Base-by-base conservation (phyloP, 2,113 vertebrate genomes). In the Gadus chalcogrammus region DNA sequence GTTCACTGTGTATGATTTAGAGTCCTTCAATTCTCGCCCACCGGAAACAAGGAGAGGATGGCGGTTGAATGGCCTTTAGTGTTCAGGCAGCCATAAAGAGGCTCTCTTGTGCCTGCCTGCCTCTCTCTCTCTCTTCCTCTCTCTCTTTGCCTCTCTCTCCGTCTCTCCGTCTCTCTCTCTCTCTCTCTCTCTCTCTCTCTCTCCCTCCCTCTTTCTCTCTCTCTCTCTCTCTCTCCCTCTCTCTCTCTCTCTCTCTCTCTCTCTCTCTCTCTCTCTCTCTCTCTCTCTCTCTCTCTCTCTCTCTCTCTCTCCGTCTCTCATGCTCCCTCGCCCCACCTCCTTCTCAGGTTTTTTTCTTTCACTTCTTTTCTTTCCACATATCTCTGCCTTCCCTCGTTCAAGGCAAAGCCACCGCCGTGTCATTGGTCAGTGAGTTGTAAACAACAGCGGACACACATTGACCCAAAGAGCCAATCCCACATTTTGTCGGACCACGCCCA, bases 21-120 rank as follows among this genome's bases (percentile, higher is more conserved):
- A 72, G 72, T 76, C 76, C 84, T 78, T 79, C 72, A 80, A 79
- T 75, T 77, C 67, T 72, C 71, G 55, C 72, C 64, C 65, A 67
- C 77, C 71, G 69, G 81, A 88, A 87, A 82, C 81, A 64, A 64
- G 83, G 73, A 85, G 81, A 77, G 71, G 83, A 55, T 66, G 59
- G 80, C 75, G 80, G 63, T 74, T 91, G 90, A 91, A 92, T 84
- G 78, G 87, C 67, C 73, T 78, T 81, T 88, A 88, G 86, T 91
- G 88, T 90, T 88, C 82, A 78, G 75, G 66, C 73, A 66, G 58
- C 82, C 79, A 84, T 85, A 84, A 87, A 88, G 83, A 83, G 80
- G 82, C 90, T 88, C 82, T 88, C 80, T 87, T 88, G 76, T 88
- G 76, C 77, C 71, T 78, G 72, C 72, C 62, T 76, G 67, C 59